Evolutionary conservation across 2,888 invertebrate species (phyloP), one percentile per base, ranked within the genome.

Genomic region (Drymonia ruficornis): DNA sequence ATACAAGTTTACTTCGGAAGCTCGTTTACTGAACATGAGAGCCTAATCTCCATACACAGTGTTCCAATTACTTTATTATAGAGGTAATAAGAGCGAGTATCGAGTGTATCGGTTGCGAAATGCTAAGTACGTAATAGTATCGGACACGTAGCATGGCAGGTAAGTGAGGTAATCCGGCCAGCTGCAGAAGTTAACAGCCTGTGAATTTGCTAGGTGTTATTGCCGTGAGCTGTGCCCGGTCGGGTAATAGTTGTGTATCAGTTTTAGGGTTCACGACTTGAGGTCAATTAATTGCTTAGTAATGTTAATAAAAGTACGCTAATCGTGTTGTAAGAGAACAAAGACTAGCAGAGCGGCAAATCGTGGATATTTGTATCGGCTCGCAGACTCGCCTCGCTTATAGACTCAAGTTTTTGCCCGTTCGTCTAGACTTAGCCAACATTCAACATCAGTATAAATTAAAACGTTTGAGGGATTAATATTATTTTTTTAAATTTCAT

Each of bases 121-220:
- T 67, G 57, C 73, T 81, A 73, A 72, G 79, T 79, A 73, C 78
- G 78, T 84, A 84, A 84, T 84, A 85, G 84, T 84, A 77, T 75
- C 80, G 75, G 71, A 84, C 82, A 86, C 84, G 81, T 83, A 77
- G 79, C 68, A 66, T 52, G 70, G 70, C 81, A 81, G 82, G 84
- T 87, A 83, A 81, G 78, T 83, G 72, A 74, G 73, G 76, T 82
- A 82, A 90, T 71, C 80, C 89, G 71, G 61, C 87, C 79, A 78
- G 75, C 56, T 84, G 61, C 59, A 69, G 76, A 72, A 81, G 89
- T 70, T 77, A 75, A 77, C 72, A 65, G 65, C 51, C 65, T 61
- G 70, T 70, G 61, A 76, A 76, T 72, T 72, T 67, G 73, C 67
- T 65, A 61, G 66, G 70, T 77, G 78, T 72, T 74, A 73, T 70